Evolutionary conservation across 2,113 vertebrate genomes (phyloP), one percentile per base, ranked within the genome.

Genomic region (Loxodonta africana): DNA sequence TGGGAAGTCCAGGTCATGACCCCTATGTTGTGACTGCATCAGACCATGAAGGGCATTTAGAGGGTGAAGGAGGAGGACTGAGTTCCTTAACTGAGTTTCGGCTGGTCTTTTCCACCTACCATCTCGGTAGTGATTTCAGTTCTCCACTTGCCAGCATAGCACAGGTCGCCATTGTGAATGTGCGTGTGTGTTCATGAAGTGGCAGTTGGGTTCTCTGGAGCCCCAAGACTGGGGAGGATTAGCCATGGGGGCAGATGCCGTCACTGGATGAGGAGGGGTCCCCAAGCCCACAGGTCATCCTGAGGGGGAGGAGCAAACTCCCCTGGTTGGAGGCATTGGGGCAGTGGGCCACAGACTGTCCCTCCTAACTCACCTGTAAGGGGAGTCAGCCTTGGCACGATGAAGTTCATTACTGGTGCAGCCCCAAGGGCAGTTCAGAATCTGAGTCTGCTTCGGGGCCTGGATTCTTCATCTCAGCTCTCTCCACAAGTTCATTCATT

Each of bases 201-300:
- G 89, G 48, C 25, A 12, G 6, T 46, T 57, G 28, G 41, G 46
- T 91, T 48, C 17, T n/a, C 48, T 9, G 46, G 73, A 88, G 41
- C 17, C 53, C 12, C 10, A 6, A 44, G 25, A 11, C 78, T 28
- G 28, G 23, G 0, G 41, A 0, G 0, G 67, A 20, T 60, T 51
- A 46, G 67, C 90, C 53, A 1, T 0, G 4, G 57, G 63, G 67
- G 73, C 30, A 33, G 57, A 37, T 18, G 15, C 23, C 37, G 21
- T 46, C 28, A 46, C 51, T 62, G 93, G 53, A 33, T 21, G 5
- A 25, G 3, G 9, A 0, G 23, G n/a, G 21, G 1, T 0, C 81
- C 37, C 62, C 8, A 2, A 53, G 41, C 2, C 5, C 37, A 23
- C 6, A 6, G 57, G 37, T 74, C 77, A 63, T 30, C 3, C 41